These are phyloP conservation scores for Callionymus lyra DNA, from an alignment of 2,113 vertebrate species.

Conservation along the genomic window DNA sequence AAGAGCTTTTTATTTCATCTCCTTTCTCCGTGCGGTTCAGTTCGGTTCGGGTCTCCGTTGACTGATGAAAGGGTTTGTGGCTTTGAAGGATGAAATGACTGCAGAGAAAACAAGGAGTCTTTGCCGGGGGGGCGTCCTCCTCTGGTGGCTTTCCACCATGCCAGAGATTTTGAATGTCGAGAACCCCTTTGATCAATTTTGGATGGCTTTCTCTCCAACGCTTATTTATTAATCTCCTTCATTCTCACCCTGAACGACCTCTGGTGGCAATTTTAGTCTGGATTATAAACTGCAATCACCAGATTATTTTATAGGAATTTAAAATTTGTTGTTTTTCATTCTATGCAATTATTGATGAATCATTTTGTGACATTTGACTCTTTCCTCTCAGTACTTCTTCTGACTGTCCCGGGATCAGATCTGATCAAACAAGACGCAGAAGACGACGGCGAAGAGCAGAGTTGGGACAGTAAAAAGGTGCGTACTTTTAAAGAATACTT, in stretches of 20 bases:
- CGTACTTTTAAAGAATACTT: too few relatives aligned
- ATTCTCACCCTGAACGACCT: neutral
- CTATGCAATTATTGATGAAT: too few relatives aligned
- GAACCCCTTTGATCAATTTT: slow-evolving; percentile 8
- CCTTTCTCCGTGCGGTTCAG: slow-evolving; percentile 14
- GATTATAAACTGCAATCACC: too few relatives aligned
- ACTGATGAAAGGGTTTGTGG: slow-evolving; percentile 22
- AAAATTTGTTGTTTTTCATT: too few relatives aligned
- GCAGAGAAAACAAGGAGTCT: slow-evolving; percentile 7
- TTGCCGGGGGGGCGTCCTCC: slow-evolving; percentile 1
- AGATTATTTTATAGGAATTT: too few relatives aligned
- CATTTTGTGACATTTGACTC: too few relatives aligned
- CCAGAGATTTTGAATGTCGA: slow-evolving; percentile 9
- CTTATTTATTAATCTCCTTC: neutral
- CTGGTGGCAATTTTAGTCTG: neutral
- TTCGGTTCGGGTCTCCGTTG: slow-evolving; percentile 20
- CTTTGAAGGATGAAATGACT: slow-evolving; percentile 34
- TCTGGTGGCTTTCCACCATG: slow-evolving; percentile 5
- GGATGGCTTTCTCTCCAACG: slow-evolving; percentile 2
- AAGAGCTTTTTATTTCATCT: neutral
- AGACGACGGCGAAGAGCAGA: slow-evolving; percentile 72
- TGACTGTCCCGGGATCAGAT: slow-evolving; percentile 86
- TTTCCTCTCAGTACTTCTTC: slow-evolving; percentile 77
- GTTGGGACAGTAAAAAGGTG: slow-evolving; percentile 89
- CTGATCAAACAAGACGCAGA: slow-evolving; percentile 71